Percentiles rank a stretch among this genome's conserved stretches.
phyloP scores from a whole-genome alignment of 2,888 invertebrate genomes.

The Halictus ligatus region DNA sequence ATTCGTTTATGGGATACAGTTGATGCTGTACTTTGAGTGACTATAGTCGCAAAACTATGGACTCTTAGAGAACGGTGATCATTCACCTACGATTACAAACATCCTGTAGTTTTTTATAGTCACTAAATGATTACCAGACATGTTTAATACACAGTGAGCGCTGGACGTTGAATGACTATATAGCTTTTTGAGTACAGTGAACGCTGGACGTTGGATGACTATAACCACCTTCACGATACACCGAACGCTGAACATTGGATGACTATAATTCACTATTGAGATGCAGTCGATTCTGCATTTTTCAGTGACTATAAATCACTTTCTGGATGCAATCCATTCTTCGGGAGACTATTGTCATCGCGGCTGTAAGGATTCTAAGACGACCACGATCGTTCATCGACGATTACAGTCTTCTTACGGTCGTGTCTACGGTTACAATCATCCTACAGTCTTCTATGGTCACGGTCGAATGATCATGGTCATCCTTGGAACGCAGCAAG shows the following conservation, averaged over 20 bases:
- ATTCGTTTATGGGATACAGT: background rate
- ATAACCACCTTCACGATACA: too few relatives aligned
- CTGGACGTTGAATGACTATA: background rate
- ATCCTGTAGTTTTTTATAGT: background rate
- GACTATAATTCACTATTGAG: too few relatives aligned
- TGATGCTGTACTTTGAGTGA: background rate
- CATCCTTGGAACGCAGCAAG: background rate
- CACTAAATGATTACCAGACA: background rate
- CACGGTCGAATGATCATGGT: background rate
- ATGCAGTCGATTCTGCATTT: too few relatives aligned
- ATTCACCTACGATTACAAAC: background rate
- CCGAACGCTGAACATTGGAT: too few relatives aligned
- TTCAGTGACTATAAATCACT: too few relatives aligned
- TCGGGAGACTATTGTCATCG: too few relatives aligned
- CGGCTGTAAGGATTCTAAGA: too few relatives aligned
- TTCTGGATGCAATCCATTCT: too few relatives aligned
- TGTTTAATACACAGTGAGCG: background rate
- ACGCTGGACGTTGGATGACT: too few relatives aligned
- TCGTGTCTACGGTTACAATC: too few relatives aligned
- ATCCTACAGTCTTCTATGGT: background rate
- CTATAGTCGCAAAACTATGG: background rate
- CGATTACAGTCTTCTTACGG: too few relatives aligned
- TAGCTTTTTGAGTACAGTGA: background rate
- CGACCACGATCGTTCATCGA: too few relatives aligned
- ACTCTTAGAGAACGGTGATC: background rate